Evolutionary conservation across 2,113 vertebrate genomes (phyloP).

Genomic region (Melanerpes formicivorus): DNA sequence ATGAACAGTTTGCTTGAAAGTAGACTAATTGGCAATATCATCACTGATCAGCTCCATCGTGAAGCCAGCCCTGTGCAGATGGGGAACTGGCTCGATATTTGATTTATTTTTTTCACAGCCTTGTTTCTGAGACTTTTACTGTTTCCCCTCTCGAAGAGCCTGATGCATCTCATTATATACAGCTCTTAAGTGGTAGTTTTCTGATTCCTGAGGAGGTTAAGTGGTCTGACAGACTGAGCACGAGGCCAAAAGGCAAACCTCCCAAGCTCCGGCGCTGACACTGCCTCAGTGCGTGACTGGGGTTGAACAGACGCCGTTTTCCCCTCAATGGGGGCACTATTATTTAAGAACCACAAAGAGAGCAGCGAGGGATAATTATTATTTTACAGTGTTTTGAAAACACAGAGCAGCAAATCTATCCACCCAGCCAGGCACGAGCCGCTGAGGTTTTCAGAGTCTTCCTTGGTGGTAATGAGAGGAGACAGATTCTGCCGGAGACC

Average conservation of each 20-base stretch:
- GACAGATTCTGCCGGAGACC: background rate
- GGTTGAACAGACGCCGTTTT: background rate
- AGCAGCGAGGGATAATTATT: constrained; percentile 15
- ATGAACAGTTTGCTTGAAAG: constrained; percentile 10
- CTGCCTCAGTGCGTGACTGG: background rate
- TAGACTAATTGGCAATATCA: background rate
- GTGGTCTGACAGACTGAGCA: background rate
- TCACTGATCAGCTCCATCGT: background rate
- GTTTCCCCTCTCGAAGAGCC: background rate
- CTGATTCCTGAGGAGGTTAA: background rate
- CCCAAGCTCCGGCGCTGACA: background rate
- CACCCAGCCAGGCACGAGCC: background rate
- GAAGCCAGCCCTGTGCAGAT: background rate
- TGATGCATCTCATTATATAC: background rate
- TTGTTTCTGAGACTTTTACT: background rate
- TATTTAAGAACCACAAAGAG: constrained; percentile 17
- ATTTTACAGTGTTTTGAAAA: constrained; percentile 48
- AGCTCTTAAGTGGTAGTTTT: background rate
- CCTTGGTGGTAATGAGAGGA: background rate
- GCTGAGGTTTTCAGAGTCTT: background rate
- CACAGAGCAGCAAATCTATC: background rate
- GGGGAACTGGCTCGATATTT: background rate
- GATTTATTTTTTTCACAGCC: background rate
- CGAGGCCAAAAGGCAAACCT: background rate
- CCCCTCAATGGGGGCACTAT: background rate